These are phyloP conservation scores for Colletes latitarsis DNA, from an alignment of 1,140 invertebrate genomes.

Conservation along the genomic window DNA sequence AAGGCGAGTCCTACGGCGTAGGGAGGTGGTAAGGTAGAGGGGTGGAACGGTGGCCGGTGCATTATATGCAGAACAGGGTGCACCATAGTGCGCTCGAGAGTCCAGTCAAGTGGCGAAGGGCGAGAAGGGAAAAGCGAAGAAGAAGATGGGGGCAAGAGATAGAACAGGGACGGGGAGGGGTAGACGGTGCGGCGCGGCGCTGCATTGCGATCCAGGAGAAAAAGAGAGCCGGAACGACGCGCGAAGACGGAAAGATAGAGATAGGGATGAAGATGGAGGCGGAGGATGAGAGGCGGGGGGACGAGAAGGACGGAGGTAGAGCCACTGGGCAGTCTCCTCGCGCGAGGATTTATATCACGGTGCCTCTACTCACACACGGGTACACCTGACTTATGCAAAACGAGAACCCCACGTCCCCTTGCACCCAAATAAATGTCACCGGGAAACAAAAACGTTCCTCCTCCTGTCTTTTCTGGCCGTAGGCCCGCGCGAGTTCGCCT, in stretches of 20 bases:
- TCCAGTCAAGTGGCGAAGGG: constrained; percentile 44
- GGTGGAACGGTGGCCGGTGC: constrained; percentile 69
- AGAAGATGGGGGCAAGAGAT: constrained; percentile 39
- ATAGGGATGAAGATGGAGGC: constrained; percentile 58
- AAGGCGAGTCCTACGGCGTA: constrained; percentile 33
- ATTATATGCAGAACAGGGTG: constrained; percentile 81
- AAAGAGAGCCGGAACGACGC: constrained; percentile 47
- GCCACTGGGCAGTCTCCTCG: constrained; percentile 75
- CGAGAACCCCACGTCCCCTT: constrained; percentile 65
- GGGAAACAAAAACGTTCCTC: constrained; percentile 79
- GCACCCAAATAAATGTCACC: constrained; percentile 80
- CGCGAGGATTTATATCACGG: constrained; percentile 79
- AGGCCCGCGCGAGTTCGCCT: constrained; percentile 54
- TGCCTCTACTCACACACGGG: constrained; percentile 74
- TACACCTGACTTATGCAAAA: constrained; percentile 80
- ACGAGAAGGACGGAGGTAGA: constrained; percentile 56
- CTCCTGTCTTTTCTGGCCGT: constrained; percentile 57
- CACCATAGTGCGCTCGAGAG: constrained; percentile 72
- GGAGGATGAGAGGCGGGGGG: constrained; percentile 38
- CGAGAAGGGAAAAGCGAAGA: constrained; percentile 32
- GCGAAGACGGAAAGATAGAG: constrained; percentile 46
- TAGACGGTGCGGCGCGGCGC: background rate
- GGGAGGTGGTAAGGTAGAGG: constrained; percentile 29
- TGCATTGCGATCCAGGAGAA: constrained; percentile 54
- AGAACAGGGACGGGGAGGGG: constrained; percentile 21